Conservation (phyloP, 2,888 invertebrate genomes). For the Agrochola circellaris region DNA sequence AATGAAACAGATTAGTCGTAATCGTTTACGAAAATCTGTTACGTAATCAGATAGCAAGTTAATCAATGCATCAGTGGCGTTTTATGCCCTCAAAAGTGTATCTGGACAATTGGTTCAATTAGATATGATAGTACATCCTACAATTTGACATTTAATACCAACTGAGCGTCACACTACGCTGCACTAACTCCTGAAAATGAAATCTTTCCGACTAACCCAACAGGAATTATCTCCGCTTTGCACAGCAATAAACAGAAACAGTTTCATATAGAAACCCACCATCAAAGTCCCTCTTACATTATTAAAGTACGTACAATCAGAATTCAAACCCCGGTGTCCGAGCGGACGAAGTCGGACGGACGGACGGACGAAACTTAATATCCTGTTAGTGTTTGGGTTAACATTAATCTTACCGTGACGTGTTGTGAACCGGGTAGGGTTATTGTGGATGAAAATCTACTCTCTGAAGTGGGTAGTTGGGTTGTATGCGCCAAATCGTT, state of each 20-base stretch:
- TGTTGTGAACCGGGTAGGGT: constrained; percentile 55
- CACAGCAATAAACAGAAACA: constrained; percentile 40
- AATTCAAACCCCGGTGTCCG: constrained; percentile 60
- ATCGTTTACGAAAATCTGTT: too few species aligned
- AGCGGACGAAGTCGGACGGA: constrained; percentile 41
- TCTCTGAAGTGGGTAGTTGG: constrained; percentile 47
- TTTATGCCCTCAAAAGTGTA: background rate
- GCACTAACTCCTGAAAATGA: constrained; percentile 12
- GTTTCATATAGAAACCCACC: constrained; percentile 40
- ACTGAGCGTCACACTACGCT: too few species aligned
- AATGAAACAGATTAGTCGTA: too few species aligned
- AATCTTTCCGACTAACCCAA: constrained; percentile 24
- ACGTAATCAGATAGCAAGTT: background rate
- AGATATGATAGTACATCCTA: background rate
- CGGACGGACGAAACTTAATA: constrained; percentile 70
- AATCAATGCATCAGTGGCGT: background rate
- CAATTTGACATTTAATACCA: background rate
- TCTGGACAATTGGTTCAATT: too few species aligned
- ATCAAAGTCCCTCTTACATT: constrained; percentile 61
- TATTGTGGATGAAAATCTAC: constrained; percentile 59
- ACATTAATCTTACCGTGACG: constrained; percentile 72
- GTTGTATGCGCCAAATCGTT: constrained; percentile 45
- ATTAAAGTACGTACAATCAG: constrained; percentile 67
- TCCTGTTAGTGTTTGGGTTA: constrained; percentile 72
- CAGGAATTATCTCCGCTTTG: constrained; percentile 37